Evolutionary conservation across 2,797 vertebrate genomes (phyloP).

Genomic region (Mastacembelus armatus): DNA sequence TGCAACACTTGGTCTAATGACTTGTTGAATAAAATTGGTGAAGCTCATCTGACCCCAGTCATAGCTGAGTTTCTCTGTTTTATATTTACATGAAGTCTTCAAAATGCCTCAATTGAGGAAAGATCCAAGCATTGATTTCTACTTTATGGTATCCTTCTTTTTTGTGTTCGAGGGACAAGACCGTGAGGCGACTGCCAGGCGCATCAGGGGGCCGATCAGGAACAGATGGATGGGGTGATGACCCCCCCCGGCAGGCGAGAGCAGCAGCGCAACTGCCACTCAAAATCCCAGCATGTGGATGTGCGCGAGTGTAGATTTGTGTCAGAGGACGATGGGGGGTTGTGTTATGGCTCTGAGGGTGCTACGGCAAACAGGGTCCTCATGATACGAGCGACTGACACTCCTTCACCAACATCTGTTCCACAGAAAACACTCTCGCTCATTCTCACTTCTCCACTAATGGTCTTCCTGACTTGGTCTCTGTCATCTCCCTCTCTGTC

Average conservation of each 20-base stretch:
- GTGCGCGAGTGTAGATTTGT: slow-evolving; percentile 60
- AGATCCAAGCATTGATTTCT: slow-evolving; percentile 26
- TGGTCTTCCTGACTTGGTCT: slow-evolving; percentile 33
- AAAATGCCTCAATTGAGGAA: slow-evolving; percentile 18
- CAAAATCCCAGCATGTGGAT: slow-evolving; percentile 81
- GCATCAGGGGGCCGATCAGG: slow-evolving; percentile 90
- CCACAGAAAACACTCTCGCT: slow-evolving; percentile 80
- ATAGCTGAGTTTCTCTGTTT: slow-evolving; percentile 5
- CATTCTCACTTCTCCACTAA: slow-evolving; percentile 39
- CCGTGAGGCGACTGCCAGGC: slow-evolving; percentile 83
- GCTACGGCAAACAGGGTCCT: slow-evolving; percentile 88
- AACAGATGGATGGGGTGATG: slow-evolving; percentile 95
- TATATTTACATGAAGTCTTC: slow-evolving; percentile 30
- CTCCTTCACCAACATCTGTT: slow-evolving; percentile 87
- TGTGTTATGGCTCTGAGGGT: slow-evolving; percentile 87
- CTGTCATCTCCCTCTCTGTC: slow-evolving; percentile 24
- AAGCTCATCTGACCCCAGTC: slow-evolving; percentile 32
- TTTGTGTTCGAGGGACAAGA: slow-evolving; percentile 76
- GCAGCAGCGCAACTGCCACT: slow-evolving; percentile 87
- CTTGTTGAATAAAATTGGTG: too few species aligned
- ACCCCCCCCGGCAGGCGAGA: slow-evolving; percentile 86
- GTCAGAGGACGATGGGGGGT: slow-evolving; percentile 67
- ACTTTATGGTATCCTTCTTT: slow-evolving; percentile 18
- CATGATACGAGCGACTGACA: slow-evolving; percentile 84
- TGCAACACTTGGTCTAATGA: not conserved